These are phyloP conservation scores for Drosophila guanche DNA, from an alignment of 1,140 invertebrate species.

Conservation along the genomic window DNA sequence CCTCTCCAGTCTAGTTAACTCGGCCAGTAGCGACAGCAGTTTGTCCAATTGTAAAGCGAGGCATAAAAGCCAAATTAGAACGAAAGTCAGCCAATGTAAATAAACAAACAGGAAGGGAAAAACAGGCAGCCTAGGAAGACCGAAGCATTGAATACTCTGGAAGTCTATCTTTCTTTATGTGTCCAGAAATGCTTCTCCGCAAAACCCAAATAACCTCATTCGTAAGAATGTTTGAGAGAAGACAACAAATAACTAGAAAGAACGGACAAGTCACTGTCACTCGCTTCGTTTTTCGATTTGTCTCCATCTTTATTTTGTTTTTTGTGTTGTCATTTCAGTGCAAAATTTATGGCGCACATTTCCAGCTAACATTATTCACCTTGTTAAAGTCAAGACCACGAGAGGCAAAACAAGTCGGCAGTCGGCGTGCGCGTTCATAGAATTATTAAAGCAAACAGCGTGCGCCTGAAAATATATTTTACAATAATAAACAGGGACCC, in stretches of 20 bases:
- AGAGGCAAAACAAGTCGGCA: conserved; percentile 24
- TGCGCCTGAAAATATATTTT: conserved; percentile 63
- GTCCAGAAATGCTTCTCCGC: too few relatives aligned
- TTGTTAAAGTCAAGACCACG: conserved; percentile 63
- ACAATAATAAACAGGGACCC: conserved; percentile 63
- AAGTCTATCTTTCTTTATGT: too few relatives aligned
- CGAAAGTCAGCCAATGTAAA: conserved; percentile 54
- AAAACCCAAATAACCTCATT: too few relatives aligned
- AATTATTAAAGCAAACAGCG: conserved; percentile 75
- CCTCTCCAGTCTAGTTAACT: conserved; percentile 61
- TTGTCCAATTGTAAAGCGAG: conserved; percentile 58
- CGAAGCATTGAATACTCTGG: too few relatives aligned
- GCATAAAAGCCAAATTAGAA: conserved; percentile 70
- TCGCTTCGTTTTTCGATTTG: conserved; percentile 4
- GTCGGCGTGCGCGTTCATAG: conserved; percentile 14
- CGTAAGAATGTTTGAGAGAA: conserved; percentile 26
- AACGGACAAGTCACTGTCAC: conserved; percentile 51
- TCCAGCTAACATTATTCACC: conserved; percentile 56
- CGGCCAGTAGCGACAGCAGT: conserved; percentile 18
- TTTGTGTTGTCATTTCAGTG: conserved; percentile 33
- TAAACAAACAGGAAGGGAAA: conserved; percentile 47
- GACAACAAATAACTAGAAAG: conserved; percentile 40
- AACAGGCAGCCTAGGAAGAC: neutral
- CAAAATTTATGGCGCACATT: conserved; percentile 53
- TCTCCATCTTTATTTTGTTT: conserved; percentile 21